Evolutionary conservation across 1,140 invertebrate genomes (phyloP).

Genomic region (Heliothis subflexa): DNA sequence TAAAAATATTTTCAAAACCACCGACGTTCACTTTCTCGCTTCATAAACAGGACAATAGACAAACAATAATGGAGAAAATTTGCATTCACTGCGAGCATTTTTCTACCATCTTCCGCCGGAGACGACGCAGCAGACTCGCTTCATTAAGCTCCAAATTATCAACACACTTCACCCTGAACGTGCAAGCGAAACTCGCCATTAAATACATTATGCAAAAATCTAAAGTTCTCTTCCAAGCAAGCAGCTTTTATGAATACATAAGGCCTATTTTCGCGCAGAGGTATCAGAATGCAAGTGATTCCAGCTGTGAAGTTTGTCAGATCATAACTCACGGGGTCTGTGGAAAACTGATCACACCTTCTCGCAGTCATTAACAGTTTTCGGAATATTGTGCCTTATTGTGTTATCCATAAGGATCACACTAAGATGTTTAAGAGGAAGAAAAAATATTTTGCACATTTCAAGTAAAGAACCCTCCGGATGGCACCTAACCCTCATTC

Average conservation of each 20-base stretch:
- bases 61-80: slow-evolving; percentile 82
- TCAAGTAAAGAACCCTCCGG: slow-evolving; percentile 71
- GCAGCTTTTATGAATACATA: slow-evolving; percentile 49
- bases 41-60: slow-evolving; percentile 80
- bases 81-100: slow-evolving; percentile 79
- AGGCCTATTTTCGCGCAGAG: slow-evolving; percentile 62
- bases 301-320: slow-evolving; percentile 70
- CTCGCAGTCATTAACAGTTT: slow-evolving; percentile 26
- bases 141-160: slow-evolving; percentile 85
- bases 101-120: slow-evolving; percentile 77
- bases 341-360: slow-evolving; percentile 64
- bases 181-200: slow-evolving; percentile 76
- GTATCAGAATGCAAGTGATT: slow-evolving; percentile 58
- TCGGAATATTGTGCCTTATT: slow-evolving; percentile 45
- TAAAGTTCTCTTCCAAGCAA: slow-evolving; percentile 7
- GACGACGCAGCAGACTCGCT: slow-evolving; percentile 74
- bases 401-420: slow-evolving; percentile 3
- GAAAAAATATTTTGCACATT: slow-evolving; percentile 65
- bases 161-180: slow-evolving; percentile 68
- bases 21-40: slow-evolving; percentile 61
- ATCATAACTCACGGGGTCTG: slow-evolving; percentile 73
- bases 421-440: slow-evolving; percentile 2
- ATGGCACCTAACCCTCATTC: slow-evolving; percentile 67
- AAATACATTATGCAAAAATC: slow-evolving; percentile 47
- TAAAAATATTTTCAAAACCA: slow-evolving; percentile 46